Conservation (phyloP, 1,140 invertebrate genomes). For the Apis laboriosa region DNA sequence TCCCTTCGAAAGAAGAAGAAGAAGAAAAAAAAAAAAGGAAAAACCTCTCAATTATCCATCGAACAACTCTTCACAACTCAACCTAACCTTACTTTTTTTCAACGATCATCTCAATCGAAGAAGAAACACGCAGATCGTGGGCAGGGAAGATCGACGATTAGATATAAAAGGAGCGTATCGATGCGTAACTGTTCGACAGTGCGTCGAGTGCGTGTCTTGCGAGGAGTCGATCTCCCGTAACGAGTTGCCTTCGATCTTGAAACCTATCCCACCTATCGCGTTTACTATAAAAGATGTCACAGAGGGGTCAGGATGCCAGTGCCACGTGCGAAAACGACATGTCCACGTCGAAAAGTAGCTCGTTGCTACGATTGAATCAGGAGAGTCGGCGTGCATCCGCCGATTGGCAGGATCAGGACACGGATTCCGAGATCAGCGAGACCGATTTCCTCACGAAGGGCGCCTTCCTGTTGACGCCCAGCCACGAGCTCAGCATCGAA, state of each 20-base stretch:
- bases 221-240: slow-evolving; percentile 62
- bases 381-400: slow-evolving; percentile 59
- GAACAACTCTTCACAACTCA: neutral
- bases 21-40: too few species aligned
- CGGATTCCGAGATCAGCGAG: slow-evolving; percentile 76
- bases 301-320: slow-evolving; percentile 70
- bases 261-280: slow-evolving; percentile 48
- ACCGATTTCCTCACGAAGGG: slow-evolving; percentile 82
- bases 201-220: slow-evolving; percentile 56
- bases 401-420: slow-evolving; percentile 76
- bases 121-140: slow-evolving; percentile 3
- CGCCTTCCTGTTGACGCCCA: slow-evolving; percentile 91
- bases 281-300: slow-evolving; percentile 76
- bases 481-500: slow-evolving; percentile 91
- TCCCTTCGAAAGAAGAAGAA: too few species aligned
- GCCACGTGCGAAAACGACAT: slow-evolving; percentile 73
- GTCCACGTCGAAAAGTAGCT: slow-evolving; percentile 76
- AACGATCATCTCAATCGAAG: neutral
- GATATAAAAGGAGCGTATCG: slow-evolving; percentile 74
- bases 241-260: slow-evolving; percentile 42
- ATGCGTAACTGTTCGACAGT: slow-evolving; percentile 66
- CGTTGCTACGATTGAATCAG: slow-evolving; percentile 72
- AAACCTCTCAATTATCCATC: neutral
- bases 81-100: slow-evolving; percentile 2
- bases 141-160: slow-evolving; percentile 14